Evolutionary conservation across 2,113 vertebrate species (phyloP), one percentile per base, ranked within the genome.

Genomic region (Ia io): DNA sequence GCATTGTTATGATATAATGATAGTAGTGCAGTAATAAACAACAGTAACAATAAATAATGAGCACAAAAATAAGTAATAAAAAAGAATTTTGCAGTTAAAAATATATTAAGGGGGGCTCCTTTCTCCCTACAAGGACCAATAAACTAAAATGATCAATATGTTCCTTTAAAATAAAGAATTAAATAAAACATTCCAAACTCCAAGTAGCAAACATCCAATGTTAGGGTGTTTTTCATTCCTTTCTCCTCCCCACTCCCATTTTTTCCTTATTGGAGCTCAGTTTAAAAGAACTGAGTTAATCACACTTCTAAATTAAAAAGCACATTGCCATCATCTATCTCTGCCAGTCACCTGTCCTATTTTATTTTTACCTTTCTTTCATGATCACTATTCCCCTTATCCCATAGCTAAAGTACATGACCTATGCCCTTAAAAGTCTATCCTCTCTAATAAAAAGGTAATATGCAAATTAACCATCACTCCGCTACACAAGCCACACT

Each of bases 141-240:
- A 79, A 69, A 61, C 67, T 94, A 67, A 77, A 61, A 78, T 30
- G 11, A 32, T 86, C 22, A 84, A 40, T 61, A 47, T 77, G 28
- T 32, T 90, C 5, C 9, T 42, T 88, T 91, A 22, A 82, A 94
- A 86, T 73, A 49, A 56, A 90, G 20, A 80, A 40, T 88, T 83
- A 97, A 90, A 77, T 83, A 94, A 93, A 61, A 88, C n/a, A 2
- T 84, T 86, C 40, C 71, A 63, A 92, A 83, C 1, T 37, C 17
- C 8, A 40, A 71, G 20, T 42, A 84, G 14, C 56, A 93, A 83
- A 80, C 1, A 65, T 47, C 23, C 91, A n/a, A 47, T n/a, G 44
- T 22, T 63, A 77, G 14, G 3, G 0, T n/a, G 12, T 47, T 47
- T 80, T 80, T 47, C 2, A 35, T 63, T 53, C 9, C 2, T 30